phyloP scores from a whole-genome alignment of 2,888 invertebrate genomes.

The Scaptomyza caliginosa region DNA sequence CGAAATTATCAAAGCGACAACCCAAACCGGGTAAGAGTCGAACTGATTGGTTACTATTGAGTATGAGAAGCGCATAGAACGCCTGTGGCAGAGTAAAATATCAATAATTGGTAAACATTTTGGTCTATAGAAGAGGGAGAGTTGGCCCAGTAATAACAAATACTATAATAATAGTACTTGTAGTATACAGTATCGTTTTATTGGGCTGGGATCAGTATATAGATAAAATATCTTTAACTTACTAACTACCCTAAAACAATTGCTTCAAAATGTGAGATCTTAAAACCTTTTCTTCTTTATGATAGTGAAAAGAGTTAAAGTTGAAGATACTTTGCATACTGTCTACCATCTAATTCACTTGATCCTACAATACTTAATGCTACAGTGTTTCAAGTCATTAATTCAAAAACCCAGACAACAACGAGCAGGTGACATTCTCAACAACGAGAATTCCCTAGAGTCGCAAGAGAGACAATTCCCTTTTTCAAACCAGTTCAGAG shows the following conservation, averaged over 20 bases:
- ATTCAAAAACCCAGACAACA: constrained; percentile 5
- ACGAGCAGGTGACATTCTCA: constrained; percentile 25
- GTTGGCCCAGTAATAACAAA: constrained; percentile 13
- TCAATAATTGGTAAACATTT: constrained; percentile 67
- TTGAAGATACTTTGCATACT: not conserved
- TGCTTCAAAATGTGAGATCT: too few species aligned
- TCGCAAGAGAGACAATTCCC: constrained; percentile 5
- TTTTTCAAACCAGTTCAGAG: constrained; percentile 24
- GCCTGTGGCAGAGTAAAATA: constrained; percentile 61
- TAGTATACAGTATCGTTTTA: not conserved
- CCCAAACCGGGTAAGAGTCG: constrained; percentile 38
- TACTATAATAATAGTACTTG: constrained; percentile 7
- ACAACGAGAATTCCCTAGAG: constrained; percentile 18
- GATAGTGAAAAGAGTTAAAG: not conserved
- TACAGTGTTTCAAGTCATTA: not conserved
- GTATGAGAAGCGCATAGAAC: constrained; percentile 72
- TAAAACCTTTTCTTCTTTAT: not conserved
- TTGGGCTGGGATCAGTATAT: not conserved
- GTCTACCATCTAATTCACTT: not conserved
- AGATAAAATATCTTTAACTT: too few species aligned
- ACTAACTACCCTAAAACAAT: too few species aligned
- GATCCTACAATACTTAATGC: not conserved
- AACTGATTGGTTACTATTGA: constrained; percentile 32
- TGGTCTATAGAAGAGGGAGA: constrained; percentile 12
- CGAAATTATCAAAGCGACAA: constrained; percentile 71